A percentile compares a stretch with the other conserved stretches of the same genome.
phyloP scores from a whole-genome alignment of 2,113 vertebrate genomes.

The Ammodytes marinus region DNA sequence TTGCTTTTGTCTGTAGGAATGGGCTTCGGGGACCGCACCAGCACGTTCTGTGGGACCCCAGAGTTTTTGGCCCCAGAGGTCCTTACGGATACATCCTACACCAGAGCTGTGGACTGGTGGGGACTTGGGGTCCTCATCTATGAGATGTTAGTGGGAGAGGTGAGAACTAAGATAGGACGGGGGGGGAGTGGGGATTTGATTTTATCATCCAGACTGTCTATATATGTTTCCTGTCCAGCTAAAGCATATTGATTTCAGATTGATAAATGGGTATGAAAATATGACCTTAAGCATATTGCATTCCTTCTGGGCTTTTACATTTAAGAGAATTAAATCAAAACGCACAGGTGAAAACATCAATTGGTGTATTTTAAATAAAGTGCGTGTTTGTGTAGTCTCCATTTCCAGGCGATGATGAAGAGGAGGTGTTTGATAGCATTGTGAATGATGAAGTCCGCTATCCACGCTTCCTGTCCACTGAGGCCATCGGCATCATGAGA shows the following conservation, averaged over 20 bases:
- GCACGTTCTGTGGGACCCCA: conserved; percentile 98
- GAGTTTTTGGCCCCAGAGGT: conserved; percentile 99
- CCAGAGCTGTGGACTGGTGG: conserved; percentile 98
- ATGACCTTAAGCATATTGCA: not conserved
- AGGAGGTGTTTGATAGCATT: conserved; percentile 99
- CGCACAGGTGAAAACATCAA: not conserved
- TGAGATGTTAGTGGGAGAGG: conserved; percentile 98
- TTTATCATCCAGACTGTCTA: not conserved
- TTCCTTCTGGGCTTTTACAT: not conserved
- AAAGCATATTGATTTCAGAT: not conserved
- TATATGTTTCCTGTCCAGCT: not conserved
- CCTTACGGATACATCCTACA: conserved; percentile 96
- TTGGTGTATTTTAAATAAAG: not conserved
- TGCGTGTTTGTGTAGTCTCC: conserved; percentile 87
- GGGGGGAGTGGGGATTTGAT: not conserved
- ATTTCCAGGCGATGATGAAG: conserved; percentile 98
- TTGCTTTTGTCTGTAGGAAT: conserved; percentile 87
- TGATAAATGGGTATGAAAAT: not conserved
- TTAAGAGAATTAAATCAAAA: no score
- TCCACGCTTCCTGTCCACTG: conserved; percentile 95
- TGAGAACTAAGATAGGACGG: conserved; percentile 75
- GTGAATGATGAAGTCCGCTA: conserved; percentile 99
- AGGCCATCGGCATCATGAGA: conserved; percentile 97
- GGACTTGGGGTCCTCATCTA: conserved; percentile 98
- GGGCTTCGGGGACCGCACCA: conserved; percentile 96